Evolutionary conservation across 2,888 invertebrate genomes (phyloP).

Genomic region (Zaprionus obscuricornis): DNA sequence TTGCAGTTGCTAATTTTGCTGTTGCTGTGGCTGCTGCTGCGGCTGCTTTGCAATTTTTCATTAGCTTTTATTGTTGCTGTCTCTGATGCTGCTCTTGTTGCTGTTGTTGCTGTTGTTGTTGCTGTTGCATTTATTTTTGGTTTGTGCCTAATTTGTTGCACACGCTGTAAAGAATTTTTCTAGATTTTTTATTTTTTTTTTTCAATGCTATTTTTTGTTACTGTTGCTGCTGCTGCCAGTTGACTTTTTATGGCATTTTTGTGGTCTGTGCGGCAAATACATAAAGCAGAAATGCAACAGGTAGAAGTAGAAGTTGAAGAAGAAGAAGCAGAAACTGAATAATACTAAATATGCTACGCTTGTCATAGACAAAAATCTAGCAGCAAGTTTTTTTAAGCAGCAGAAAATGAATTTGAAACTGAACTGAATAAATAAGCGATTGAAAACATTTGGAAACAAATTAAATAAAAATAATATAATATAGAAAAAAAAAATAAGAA

Average conservation of each 20-base stretch:
- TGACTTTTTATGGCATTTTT: slow-evolving; percentile 52
- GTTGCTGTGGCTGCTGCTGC: slow-evolving; percentile 13
- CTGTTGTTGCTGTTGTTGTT: slow-evolving; percentile 17
- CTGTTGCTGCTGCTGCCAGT: slow-evolving; percentile 11
- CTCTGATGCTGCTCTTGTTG: not conserved
- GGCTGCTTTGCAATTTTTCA: slow-evolving; percentile 32
- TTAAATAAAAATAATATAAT: no score
- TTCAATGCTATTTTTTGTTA: slow-evolving; percentile 23
- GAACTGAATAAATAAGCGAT: no score
- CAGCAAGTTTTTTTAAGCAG: no score
- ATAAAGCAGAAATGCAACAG: no score
- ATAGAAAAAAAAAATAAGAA: slow-evolving; percentile 22
- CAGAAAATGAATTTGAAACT: no score
- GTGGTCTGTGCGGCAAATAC: slow-evolving; percentile 46
- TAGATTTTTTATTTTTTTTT: slow-evolving; percentile 23
- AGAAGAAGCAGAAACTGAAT: no score
- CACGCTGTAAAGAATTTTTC: slow-evolving; percentile 27
- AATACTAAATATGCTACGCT: no score
- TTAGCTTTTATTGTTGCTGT: slow-evolving; percentile 22
- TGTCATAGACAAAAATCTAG: no score
- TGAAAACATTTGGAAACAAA: no score
- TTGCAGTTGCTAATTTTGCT: slow-evolving; percentile 60
- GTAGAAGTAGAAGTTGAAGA: no score
- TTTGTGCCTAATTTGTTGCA: slow-evolving; percentile 62
- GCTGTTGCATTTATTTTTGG: slow-evolving; percentile 53